Base-by-base conservation (phyloP, 1,140 invertebrate species). In the Delia radicum region DNA sequence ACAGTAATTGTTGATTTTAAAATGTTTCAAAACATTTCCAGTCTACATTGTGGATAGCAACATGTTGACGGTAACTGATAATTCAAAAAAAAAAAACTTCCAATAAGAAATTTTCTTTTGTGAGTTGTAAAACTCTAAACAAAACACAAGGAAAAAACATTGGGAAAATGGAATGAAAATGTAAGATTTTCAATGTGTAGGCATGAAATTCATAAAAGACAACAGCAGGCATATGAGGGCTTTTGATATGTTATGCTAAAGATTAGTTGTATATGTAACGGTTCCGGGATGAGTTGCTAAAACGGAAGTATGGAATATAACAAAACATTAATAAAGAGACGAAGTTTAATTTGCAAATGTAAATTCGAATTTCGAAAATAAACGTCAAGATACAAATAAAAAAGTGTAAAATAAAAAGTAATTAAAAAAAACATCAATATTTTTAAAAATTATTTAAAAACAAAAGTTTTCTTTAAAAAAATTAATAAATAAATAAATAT, bases 241-340 rank as follows among this genome's bases (percentile, higher is more conserved):
- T 65, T 69, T 33, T 55, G n/a, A 33, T 80, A 78, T 75, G 69
- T n/a, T 42, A 71, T 27, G 67, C 77, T 65, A 71, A 76, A 79
- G 79, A 81, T 76, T 73, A 76, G 71, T 76, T 72, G 75, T 48
- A 48, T n/a, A 63, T 74, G 73, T 76, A 37, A 74, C 72, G 72
- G 75, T 76, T 76, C 71, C 75, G 75, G 72, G 73, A 63, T 24
- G 75, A 37, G 72, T 74, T 48, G 33, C 28, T 69, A 12, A 27
- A 67, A 33, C 75, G 75, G 75, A 76, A 73, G 75, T 48, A 62
- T 37, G 21, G 63, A 74, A 29, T 42, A 31, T 15, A 63, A 65
- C 4, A 81, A 80, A 80, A 78, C 76, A 79, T 15, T 13, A 46
- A 75, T 73, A 72, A 75, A 28, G 7, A 67, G 31, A 67, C 3